These are phyloP conservation scores for Beroe forskalii DNA, from an alignment of 37 sponge, comb jelly and placozoan genomes.

Conservation along the genomic window DNA sequence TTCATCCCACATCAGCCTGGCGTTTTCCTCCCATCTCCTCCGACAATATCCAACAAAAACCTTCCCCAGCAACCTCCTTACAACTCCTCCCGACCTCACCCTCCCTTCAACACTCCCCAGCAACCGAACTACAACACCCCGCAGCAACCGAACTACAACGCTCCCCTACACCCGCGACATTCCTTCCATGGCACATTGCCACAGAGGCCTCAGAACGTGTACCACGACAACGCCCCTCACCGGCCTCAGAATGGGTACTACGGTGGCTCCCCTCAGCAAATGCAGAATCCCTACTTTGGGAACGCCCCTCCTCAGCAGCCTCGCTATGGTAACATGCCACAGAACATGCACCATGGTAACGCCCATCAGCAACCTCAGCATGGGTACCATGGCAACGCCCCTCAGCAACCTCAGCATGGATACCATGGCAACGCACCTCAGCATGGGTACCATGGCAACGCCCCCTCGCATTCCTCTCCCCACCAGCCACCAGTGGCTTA, in stretches of 20 bases:
- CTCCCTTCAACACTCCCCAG: too few species aligned
- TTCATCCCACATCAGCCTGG: too few species aligned
- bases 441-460: not conserved
- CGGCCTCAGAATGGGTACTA: not conserved
- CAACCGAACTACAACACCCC: too few species aligned
- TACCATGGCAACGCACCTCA: not conserved
- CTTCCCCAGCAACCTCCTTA: too few species aligned
- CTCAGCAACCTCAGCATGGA: not conserved
- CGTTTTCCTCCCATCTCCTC: too few species aligned
- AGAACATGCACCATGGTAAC: not conserved
- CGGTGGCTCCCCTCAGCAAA: not conserved
- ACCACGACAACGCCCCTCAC: not conserved
- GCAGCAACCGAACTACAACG: too few species aligned
- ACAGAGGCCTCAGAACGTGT: not conserved
- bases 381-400: not conserved
- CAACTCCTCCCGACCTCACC: too few species aligned
- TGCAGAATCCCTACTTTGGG: not conserved
- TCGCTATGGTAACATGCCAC: not conserved
- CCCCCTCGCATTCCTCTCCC: too few species aligned
- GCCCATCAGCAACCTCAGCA: not conserved
- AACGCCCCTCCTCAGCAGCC: too few species aligned
- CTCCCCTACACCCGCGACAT: too few species aligned
- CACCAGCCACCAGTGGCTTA: too few species aligned
- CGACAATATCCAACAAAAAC: too few species aligned
- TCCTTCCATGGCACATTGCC: not conserved